Evolutionary conservation across 2,888 invertebrate species (phyloP).

Genomic region (Callyntrura guangdongensis): DNA sequence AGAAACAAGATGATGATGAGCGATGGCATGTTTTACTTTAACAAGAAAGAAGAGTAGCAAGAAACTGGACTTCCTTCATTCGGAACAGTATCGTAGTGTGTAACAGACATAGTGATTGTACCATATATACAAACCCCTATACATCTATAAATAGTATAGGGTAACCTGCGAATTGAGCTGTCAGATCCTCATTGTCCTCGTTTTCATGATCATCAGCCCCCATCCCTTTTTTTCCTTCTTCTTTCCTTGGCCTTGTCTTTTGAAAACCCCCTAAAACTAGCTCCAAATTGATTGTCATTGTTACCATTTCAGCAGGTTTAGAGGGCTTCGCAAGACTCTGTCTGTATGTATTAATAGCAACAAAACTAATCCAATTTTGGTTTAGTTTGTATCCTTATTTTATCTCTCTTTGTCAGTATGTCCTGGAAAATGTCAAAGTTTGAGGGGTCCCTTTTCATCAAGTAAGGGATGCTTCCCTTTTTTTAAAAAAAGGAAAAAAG

Average conservation of each 20-base stretch:
- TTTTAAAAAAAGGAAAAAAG: constrained; percentile 9
- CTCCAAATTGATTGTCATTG: constrained; percentile 24
- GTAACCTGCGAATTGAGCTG: neutral
- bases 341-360: too few relatives aligned
- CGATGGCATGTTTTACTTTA: neutral
- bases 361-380: neutral
- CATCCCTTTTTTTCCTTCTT: neutral
- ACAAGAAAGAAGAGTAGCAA: constrained; percentile 6
- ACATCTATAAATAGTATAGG: constrained; percentile 28
- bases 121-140: neutral
- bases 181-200: constrained; percentile 6
- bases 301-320: constrained; percentile 32
- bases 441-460: neutral
- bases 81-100: neutral
- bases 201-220: neutral
- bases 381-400: neutral
- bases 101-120: neutral
- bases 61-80: constrained; percentile 15
- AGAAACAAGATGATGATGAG: neutral
- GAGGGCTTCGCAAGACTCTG: neutral
- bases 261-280: constrained; percentile 4
- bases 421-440: neutral
- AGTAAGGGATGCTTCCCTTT: neutral
- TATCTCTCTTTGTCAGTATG: neutral
- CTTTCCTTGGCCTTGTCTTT: constrained; percentile 69